phyloP scores from a whole-genome alignment of 2,113 vertebrate species.

The Gadus macrocephalus region DNA sequence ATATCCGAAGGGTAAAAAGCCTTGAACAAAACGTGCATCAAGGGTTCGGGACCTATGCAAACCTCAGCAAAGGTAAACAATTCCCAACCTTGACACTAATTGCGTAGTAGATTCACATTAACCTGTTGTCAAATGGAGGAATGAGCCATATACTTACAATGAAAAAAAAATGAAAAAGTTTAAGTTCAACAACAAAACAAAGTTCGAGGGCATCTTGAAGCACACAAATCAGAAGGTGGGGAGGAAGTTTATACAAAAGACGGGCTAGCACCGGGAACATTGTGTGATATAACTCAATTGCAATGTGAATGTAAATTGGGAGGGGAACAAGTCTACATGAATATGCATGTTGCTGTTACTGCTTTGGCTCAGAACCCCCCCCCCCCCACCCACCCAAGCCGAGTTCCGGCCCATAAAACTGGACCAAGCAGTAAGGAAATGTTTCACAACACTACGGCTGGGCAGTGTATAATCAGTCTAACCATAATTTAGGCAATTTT shows the following conservation, averaged over 20 bases:
- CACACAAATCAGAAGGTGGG: too few relatives aligned
- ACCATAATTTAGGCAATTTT: not conserved
- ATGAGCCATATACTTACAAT: not conserved
- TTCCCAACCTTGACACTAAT: slow-evolving; percentile 19
- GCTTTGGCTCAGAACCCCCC: not conserved
- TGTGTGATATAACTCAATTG: too few relatives aligned
- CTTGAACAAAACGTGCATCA: slow-evolving; percentile 33
- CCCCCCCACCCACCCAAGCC: not conserved
- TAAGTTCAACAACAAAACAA: too few relatives aligned
- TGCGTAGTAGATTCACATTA: not conserved
- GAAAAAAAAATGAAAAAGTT: not conserved
- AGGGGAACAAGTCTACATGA: not conserved
- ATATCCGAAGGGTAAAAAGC: slow-evolving; percentile 33
- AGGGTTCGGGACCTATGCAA: slow-evolving; percentile 26
- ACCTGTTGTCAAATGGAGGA: not conserved
- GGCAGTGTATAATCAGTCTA: not conserved
- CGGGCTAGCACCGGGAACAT: too few relatives aligned
- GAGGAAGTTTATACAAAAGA: too few relatives aligned
- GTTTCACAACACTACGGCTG: too few relatives aligned
- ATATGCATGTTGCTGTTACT: not conserved
- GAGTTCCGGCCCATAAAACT: too few relatives aligned
- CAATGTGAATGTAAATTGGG: not conserved
- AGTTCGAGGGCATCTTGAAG: too few relatives aligned
- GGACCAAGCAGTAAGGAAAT: too few relatives aligned
- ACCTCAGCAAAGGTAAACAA: slow-evolving; percentile 24